Percentiles rank a stretch among this genome's conserved stretches.
Conservation (phyloP, 2,113 vertebrate species). For the Alligator mississippiensis region DNA sequence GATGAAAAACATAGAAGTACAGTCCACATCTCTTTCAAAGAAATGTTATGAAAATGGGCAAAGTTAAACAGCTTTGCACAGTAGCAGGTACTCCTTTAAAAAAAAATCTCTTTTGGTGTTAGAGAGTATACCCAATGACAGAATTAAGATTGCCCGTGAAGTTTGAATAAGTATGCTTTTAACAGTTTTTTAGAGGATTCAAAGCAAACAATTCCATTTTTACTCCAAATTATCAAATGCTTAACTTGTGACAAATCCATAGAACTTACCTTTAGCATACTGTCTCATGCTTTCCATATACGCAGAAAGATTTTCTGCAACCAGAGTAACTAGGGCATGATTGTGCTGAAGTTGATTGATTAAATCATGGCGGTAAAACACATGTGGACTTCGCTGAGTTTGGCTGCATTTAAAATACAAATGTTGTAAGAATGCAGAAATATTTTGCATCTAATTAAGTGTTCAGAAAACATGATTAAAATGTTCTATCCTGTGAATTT, state of each 20-base stretch:
- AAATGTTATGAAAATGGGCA: not conserved
- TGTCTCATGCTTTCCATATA: conserved; percentile 99
- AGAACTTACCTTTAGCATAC: conserved; percentile 91
- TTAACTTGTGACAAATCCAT: not conserved
- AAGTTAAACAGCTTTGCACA: not conserved
- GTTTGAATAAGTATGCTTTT: not conserved
- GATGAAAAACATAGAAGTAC: not conserved
- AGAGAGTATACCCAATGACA: not conserved
- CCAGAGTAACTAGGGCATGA: conserved; percentile 96
- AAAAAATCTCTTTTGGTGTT: too few species aligned
- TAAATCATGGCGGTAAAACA: conserved; percentile 98
- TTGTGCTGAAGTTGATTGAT: conserved; percentile 99
- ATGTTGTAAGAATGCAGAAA: conserved; percentile 31
- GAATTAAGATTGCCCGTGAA: not conserved
- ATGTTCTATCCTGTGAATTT: not conserved
- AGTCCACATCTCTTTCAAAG: not conserved
- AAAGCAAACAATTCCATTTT: not conserved
- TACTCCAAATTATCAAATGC: not conserved
- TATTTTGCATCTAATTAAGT: not conserved
- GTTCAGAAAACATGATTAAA: not conserved
- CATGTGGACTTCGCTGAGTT: conserved; percentile 96
- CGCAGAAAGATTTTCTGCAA: conserved; percentile 97
- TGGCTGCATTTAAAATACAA: conserved; percentile 86
- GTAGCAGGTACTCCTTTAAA: too few species aligned
- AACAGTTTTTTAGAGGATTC: not conserved